Base-by-base conservation (phyloP, 2,888 invertebrate species). In the Lasioglossum calceatum region DNA sequence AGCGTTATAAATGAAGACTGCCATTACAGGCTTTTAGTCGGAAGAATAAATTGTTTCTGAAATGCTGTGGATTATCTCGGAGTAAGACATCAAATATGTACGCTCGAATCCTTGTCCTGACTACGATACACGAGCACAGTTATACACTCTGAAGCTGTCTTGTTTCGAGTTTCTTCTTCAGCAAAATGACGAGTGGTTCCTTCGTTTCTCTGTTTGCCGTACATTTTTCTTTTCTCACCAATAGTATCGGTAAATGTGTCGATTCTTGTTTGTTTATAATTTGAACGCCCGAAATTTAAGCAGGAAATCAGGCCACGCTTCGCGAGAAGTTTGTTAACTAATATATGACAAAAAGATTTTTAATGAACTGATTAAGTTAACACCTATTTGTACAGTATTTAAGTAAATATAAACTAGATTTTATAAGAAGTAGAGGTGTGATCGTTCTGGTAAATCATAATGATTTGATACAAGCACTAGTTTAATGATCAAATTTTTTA, bases 1-100 rank as follows among this genome's bases (percentile, higher is more conserved):
- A 77, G 74, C 75, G 75, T 64, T 73, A 67, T 77, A 77, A 77
- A 71, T 54, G 61, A 27, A 50, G 84, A 78, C 75, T 85, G 75
- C 54, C 78, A 79, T 83, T 79, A 75, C 72, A 76, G 58, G 85
- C 85, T 83, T 84, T 83, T 79, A 85, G 64, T 74, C 72, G n/a
- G 61, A n/a, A 47, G 75, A 79, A 79, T 82, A 67, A 84, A 82
- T 74, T 42, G 82, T 71, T 79, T 50, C 70, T 71, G 75, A 78
- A 83, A 85, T 83, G 79, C 71, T 79, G 72, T n/a, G 50, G 58
- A 82, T 82, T 84, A 82, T 70, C 74, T 50, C 71, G 82, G 70
- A 78, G 71, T 10, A 61, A 70, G n/a, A 84, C 70, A 82, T 75
- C 70, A 82, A 82, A 77, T 78, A 84, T 61, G 39, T 70, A 39